Base-by-base conservation (phyloP, 2,888 invertebrate species). In the Octodonta nipae region DNA sequence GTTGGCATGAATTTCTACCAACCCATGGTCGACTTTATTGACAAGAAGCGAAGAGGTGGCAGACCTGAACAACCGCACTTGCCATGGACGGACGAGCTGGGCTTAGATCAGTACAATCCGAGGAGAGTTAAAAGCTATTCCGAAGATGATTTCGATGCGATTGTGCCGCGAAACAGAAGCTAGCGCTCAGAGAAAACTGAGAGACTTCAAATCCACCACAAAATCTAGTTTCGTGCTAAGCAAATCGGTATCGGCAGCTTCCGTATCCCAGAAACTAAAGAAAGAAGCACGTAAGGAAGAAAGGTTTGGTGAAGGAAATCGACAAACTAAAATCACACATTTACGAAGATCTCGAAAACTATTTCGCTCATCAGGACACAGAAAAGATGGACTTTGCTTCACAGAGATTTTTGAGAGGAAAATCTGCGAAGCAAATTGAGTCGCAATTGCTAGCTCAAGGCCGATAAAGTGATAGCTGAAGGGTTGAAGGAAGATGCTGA, bases 11-110 rank as follows among this genome's bases (percentile, higher is more conserved):
- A 84, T 64, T 83, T 73, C 61, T 86, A 86, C 63, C 81, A 84
- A 59, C 85, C 85, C 29, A 84, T 86, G 84, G 75, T 86, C 51
- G 83, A 86, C 61, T 84, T 82, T 54, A 74, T 86, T 47, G 76
- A 78, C 53, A 73, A 71, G 26, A 81, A 78, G 63, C 70, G 74
- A 45, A 65, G 49, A 34, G 57, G 54, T 28, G 50, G 44, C 25
- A 51, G 48, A 39, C 44, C 46, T 27, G 30, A 29, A 14, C 57
- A 59, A 36, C 78, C 84, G 43, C 79, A 82, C 61, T 64, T 84
- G 43, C 82, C 82, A 17, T 78, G 75, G 75, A 70, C 71, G 37
- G 75, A 78, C 58, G 80, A 80, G 56, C 67, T 76, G 49, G 77
- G 73, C 17, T 62, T 79, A 40, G 67, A 71, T 43, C 74, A 75